Conservation (phyloP, 1,140 invertebrate genomes). For the Hermetia illucens region DNA sequence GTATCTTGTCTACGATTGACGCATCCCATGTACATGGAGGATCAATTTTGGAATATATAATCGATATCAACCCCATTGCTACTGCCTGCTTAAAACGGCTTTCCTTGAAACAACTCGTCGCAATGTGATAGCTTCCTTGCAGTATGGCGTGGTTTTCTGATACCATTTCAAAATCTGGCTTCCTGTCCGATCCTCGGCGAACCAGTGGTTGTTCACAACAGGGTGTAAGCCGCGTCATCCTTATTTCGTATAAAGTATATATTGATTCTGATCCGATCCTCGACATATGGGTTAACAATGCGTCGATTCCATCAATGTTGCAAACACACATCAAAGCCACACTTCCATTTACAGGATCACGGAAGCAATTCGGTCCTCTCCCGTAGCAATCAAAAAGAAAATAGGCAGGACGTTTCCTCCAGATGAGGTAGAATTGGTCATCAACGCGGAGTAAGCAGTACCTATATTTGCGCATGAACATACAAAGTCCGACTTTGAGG, state of each 20-base stretch:
- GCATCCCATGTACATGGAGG: conserved; percentile 20
- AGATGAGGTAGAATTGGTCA: too few relatives aligned
- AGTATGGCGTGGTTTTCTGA: conserved; percentile 21
- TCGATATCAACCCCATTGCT: conserved; percentile 14
- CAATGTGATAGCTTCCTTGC: conserved; percentile 14
- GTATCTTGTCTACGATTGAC: conserved; percentile 15
- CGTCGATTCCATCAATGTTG: too few relatives aligned
- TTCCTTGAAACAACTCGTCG: conserved; percentile 8
- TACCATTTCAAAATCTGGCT: conserved; percentile 12
- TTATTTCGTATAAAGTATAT: conserved; percentile 16
- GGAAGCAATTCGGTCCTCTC: too few relatives aligned
- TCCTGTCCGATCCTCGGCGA: conserved; percentile 10
- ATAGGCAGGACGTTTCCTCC: too few relatives aligned
- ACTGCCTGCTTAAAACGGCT: conserved; percentile 16
- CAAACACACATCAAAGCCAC: too few relatives aligned
- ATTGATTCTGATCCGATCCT: conserved; percentile 2
- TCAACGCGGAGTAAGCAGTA: too few relatives aligned
- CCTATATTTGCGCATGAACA: too few relatives aligned
- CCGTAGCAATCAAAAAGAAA: too few relatives aligned
- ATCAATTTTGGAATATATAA: conserved; percentile 21
- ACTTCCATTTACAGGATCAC: conserved; percentile 5
- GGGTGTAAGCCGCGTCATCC: conserved; percentile 15
- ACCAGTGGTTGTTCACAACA: not conserved
- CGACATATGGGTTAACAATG: too few relatives aligned
- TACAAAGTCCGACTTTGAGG: too few relatives aligned